Evolutionary conservation across 2,797 vertebrate genomes (phyloP), one percentile per base, ranked within the genome.

Genomic region (Sebastes glaucus): DNA sequence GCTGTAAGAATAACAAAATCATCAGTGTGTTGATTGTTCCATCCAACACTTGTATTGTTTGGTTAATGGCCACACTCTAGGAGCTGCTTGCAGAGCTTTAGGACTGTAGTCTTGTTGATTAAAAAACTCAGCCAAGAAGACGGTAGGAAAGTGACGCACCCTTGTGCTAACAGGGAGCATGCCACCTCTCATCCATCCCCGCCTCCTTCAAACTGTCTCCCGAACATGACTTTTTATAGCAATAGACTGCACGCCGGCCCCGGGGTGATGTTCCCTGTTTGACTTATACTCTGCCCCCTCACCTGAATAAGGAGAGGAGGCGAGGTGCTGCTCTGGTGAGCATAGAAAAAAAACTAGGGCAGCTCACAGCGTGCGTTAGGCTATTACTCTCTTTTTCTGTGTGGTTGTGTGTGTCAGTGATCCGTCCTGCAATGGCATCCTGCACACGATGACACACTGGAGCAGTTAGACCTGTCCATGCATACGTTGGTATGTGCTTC

Each of bases 161-260:
- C 38, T 20, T 32, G 23, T 13, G 22, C 46, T 74, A 25, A 84
- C 30, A 38, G 75, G 35, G 38, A 74, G 42, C 60, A 35, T 23
- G 63, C 18, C 71, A 52, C 78, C 65, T 71, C 74, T 67, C 71
- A 81, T 88, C 67, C 71, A 74, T 78, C 68, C 55, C 55, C 0
- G 4, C 46, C 77, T 73, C 73, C 65, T 74, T 33, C 59, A 61
- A 30, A 20, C 59, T 11, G 80, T 81, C 72, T 75, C 61, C 70
- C 55, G 55, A 77, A 85, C 75, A 81, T 78, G 67, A 78, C 70
- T 82, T 85, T 80, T 83, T 83, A 80, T 63, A 70, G 70, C 75
- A 60, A 20, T 27, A 8, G 46, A 55, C 32, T 35, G 53, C 64
- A 11, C 5, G 7, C 23, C 20, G 75, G 62, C 71, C 55, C 8